Conservation (phyloP, 2,888 invertebrate genomes). For the Chirona hameri region DNA sequence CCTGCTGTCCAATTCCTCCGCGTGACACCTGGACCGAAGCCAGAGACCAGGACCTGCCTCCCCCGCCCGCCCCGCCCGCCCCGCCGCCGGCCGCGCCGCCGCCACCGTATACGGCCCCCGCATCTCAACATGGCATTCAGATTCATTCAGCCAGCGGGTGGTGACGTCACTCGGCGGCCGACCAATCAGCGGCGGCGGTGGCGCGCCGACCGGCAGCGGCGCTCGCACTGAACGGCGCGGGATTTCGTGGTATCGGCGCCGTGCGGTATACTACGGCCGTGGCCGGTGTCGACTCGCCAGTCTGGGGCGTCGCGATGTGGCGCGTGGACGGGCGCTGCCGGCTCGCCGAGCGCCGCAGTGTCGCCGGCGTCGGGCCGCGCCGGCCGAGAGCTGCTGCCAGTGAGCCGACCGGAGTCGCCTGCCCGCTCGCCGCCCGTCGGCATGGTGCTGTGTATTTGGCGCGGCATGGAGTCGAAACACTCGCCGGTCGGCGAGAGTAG, state of each 20-base stretch:
- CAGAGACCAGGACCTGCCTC: no score
- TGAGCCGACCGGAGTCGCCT: background rate
- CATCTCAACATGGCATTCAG: constrained; percentile 2
- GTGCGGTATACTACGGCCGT: background rate
- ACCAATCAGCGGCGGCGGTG: background rate
- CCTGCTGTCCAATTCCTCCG: background rate
- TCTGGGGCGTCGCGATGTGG: background rate
- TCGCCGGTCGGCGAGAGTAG: no score
- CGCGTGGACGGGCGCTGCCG: background rate
- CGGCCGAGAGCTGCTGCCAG: background rate
- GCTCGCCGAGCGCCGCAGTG: background rate
- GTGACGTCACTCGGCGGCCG: background rate
- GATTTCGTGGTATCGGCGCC: background rate
- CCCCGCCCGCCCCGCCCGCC: background rate
- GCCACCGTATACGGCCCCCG: constrained; percentile 11
- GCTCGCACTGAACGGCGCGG: background rate
- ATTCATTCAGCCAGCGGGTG: constrained; percentile 1
- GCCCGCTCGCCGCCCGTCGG: background rate
- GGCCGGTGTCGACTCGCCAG: background rate
- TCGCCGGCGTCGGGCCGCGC: background rate
- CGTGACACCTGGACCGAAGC: background rate
- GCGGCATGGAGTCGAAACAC: background rate
- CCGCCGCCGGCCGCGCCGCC: background rate
- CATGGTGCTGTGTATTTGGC: background rate
- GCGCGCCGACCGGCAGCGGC: background rate